phyloP scores from a whole-genome alignment of 2,888 invertebrate species.

The Lucinisca nassula region DNA sequence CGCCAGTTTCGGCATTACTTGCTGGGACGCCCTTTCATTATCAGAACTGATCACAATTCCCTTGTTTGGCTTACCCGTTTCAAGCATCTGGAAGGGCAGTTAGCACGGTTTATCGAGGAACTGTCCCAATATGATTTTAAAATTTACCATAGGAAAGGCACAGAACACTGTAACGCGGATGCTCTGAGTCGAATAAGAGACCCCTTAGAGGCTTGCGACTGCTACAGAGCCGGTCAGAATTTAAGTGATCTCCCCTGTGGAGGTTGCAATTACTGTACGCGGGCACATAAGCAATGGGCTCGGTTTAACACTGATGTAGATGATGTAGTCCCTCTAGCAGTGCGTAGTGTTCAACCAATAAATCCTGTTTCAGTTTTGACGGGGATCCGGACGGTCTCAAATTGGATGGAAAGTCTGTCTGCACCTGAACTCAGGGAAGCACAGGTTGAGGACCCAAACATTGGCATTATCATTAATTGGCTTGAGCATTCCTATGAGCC shows the following conservation, averaged over 20 bases:
- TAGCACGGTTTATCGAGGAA: slow-evolving; percentile 20
- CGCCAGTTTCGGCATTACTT: slow-evolving; percentile 12
- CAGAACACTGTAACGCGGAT: neutral
- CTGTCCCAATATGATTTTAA: neutral
- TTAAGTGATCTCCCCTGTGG: neutral
- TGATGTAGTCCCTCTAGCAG: slow-evolving; percentile 25
- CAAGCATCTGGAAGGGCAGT: slow-evolving; percentile 1
- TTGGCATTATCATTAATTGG: too few relatives aligned
- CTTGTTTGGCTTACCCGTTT: slow-evolving; percentile 15
- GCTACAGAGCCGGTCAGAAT: neutral
- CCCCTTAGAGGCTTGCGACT: neutral
- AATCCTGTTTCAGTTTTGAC: too few relatives aligned
- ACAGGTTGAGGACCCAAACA: too few relatives aligned
- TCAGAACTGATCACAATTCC: neutral
- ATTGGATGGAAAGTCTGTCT: too few relatives aligned
- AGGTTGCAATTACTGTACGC: slow-evolving; percentile 12
- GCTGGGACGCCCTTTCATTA: neutral
- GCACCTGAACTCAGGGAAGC: too few relatives aligned
- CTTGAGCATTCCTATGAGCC: too few relatives aligned
- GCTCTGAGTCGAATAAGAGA: neutral
- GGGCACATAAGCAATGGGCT: slow-evolving; percentile 14
- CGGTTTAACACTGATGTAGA: slow-evolving; percentile 12
- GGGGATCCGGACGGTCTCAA: too few relatives aligned
- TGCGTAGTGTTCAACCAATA: too few relatives aligned
- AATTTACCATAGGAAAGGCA: neutral